These are phyloP conservation scores for Marcusenius ussheri DNA, from an alignment of 2,113 vertebrate species.

Conservation along the genomic window DNA sequence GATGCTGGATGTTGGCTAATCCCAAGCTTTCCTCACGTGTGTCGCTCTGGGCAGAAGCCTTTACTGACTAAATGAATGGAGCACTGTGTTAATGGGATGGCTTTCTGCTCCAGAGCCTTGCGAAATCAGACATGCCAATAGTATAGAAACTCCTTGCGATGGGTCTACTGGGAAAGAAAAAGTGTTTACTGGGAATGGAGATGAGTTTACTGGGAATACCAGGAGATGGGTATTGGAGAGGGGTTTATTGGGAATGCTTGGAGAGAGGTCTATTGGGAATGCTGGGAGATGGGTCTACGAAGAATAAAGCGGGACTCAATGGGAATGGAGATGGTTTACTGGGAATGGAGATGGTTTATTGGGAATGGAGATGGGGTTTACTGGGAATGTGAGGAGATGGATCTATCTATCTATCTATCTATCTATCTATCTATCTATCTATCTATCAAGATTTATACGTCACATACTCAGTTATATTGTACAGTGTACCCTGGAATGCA, in stretches of 20 bases:
- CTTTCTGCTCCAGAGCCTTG: not conserved
- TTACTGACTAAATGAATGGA: not conserved
- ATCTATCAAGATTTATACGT: no score
- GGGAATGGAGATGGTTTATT: not conserved
- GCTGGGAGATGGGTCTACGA: not conserved
- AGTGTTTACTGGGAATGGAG: not conserved
- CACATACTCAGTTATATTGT: no score
- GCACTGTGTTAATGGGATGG: not conserved
- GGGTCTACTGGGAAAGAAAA: not conserved
- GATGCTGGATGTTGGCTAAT: not conserved
- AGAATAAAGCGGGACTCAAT: not conserved
- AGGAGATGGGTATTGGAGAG: not conserved
- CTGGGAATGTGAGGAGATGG: not conserved
- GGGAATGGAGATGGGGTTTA: not conserved
- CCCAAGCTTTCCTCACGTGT: not conserved
- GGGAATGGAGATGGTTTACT: not conserved
- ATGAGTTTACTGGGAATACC: not conserved
- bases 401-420: no score
- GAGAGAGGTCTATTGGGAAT: not conserved
- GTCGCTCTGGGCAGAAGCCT: not conserved
- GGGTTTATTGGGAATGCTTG: not conserved
- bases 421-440: no score
- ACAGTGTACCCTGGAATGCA: no score
- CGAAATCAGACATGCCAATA: not conserved
- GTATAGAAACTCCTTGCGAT: not conserved